These are phyloP conservation scores for Cheiracanthium punctorium DNA, from an alignment of 2,888 invertebrate genomes.

Conservation along the genomic window DNA sequence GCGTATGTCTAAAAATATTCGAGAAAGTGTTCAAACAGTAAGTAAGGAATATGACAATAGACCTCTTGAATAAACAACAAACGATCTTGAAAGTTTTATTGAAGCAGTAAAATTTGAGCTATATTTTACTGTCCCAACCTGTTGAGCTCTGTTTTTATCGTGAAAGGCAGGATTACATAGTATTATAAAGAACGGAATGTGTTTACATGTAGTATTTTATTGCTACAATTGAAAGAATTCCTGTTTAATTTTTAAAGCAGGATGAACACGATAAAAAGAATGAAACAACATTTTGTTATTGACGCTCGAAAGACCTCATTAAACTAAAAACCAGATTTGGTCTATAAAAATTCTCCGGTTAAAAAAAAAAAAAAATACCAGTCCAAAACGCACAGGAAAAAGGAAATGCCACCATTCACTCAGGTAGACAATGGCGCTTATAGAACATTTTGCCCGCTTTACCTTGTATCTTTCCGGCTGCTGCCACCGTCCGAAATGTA, in stretches of 20 bases:
- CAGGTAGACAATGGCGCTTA: conserved; percentile 35
- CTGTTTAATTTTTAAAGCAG: not conserved
- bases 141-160: too few relatives aligned
- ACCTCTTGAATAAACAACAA: too few relatives aligned
- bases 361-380: not conserved
- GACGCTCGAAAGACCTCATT: conserved; percentile 16
- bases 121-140: too few relatives aligned
- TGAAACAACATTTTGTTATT: not conserved
- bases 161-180: too few relatives aligned
- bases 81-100: too few relatives aligned
- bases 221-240: not conserved
- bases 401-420: conserved; percentile 40
- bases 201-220: not conserved
- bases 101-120: too few relatives aligned
- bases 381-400: conserved; percentile 49
- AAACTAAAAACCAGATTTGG: conserved; percentile 8
- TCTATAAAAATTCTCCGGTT: conserved; percentile 2
- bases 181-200: not conserved
- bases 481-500: conserved; percentile 56
- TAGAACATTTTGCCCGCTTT: conserved; percentile 57
- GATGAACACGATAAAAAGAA: not conserved
- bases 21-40: too few relatives aligned
- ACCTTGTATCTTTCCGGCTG: conserved; percentile 67
- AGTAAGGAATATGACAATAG: too few relatives aligned
- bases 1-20: too few relatives aligned